Percentiles rank a stretch among this genome's conserved stretches.
Evolutionary conservation across 2,113 vertebrate genomes (phyloP).

Genomic region (Eudyptes chrysolophus): DNA sequence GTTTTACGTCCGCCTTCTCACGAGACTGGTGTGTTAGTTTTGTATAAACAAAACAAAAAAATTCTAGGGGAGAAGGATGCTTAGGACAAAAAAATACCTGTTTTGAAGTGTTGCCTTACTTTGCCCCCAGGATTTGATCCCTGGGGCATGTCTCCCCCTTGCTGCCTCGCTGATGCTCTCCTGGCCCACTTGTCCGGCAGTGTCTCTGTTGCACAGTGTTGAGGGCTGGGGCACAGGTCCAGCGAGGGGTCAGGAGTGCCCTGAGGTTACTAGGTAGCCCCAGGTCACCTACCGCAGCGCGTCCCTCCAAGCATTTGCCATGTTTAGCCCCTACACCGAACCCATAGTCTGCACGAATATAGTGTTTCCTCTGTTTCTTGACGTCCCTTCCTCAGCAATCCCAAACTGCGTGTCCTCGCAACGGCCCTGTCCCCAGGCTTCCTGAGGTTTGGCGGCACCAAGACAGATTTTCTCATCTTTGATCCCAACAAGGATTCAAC

Average conservation of each 20-base stretch:
- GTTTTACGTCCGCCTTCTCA: accelerated
- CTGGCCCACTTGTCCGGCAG: background rate
- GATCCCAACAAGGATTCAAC: slow-evolving; percentile 73
- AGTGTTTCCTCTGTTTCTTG: background rate
- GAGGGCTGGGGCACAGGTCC: background rate
- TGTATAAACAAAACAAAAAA: background rate
- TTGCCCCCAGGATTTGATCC: background rate
- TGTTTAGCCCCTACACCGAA: background rate
- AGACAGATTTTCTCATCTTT: slow-evolving; percentile 91
- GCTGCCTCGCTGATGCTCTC: accelerated
- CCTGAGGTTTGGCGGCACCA: slow-evolving; percentile 90
- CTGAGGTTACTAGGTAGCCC: background rate
- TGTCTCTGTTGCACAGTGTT: background rate
- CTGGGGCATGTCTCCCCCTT: background rate
- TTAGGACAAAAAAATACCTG: background rate
- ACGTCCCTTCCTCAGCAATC: slow-evolving; percentile 75
- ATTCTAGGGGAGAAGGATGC: background rate
- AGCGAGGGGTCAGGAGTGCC: background rate
- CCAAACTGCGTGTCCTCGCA: slow-evolving; percentile 81
- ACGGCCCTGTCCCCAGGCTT: slow-evolving; percentile 84
- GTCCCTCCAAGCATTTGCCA: background rate
- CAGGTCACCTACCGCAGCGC: background rate
- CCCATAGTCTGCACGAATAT: background rate
- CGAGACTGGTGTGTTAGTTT: background rate
- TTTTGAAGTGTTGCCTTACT: background rate